Conservation (phyloP, 2,797 vertebrate species). For the Saguinus oedipus region DNA sequence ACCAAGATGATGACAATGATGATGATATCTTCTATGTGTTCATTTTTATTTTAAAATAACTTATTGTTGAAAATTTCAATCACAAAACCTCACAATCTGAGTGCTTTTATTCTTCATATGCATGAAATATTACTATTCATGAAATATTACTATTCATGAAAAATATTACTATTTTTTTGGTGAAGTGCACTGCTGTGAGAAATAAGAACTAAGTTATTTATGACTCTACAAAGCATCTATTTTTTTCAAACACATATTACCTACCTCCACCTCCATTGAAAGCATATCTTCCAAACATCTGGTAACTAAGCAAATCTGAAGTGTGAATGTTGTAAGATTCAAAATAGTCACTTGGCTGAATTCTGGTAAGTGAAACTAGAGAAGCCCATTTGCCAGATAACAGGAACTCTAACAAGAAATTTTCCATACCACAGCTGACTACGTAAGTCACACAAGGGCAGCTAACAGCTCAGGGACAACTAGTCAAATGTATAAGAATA, state of each 20-base stretch:
- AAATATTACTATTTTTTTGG: neutral
- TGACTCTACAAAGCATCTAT: neutral
- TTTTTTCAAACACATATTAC: neutral
- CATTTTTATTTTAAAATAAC: neutral
- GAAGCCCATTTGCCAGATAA: neutral
- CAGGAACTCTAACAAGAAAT: neutral
- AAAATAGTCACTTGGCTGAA: neutral
- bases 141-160: too few species aligned
- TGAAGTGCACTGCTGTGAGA: neutral
- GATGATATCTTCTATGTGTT: neutral
- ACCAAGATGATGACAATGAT: neutral
- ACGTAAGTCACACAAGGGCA: neutral
- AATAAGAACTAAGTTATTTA: neutral
- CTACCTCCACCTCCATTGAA: neutral
- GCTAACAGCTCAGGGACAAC: neutral
- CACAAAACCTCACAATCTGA: neutral
- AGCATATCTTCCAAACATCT: neutral
- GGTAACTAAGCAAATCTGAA: neutral
- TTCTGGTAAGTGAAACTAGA: neutral
- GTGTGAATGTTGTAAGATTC: neutral
- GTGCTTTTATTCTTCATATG: neutral
- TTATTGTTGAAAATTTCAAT: neutral
- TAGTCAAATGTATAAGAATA: neutral
- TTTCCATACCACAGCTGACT: neutral
- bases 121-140: neutral